Percentiles rank a stretch among this genome's conserved stretches.
Evolutionary conservation across 2,113 vertebrate genomes (phyloP).

Genomic region (Myocastor coypus): DNA sequence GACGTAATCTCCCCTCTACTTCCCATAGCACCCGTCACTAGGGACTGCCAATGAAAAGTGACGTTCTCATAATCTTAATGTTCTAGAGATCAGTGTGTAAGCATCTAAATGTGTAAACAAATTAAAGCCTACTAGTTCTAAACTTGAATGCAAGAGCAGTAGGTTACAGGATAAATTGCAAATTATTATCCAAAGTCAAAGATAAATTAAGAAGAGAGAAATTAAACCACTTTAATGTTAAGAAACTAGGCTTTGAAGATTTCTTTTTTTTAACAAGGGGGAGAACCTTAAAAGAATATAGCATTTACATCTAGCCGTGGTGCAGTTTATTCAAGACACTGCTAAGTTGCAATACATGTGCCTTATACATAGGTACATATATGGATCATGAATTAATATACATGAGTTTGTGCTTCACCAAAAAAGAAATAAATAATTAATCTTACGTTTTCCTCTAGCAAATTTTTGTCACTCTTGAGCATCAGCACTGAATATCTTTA

Average conservation of each 20-base stretch:
- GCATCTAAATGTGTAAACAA: background rate
- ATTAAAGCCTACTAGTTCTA: background rate
- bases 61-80: background rate
- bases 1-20: background rate
- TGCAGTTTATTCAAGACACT: background rate
- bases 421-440: conserved; percentile 10
- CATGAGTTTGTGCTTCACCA: background rate
- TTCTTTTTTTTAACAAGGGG: background rate
- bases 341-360: background rate
- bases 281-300: background rate
- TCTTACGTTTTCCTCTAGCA: conserved; percentile 11
- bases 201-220: background rate
- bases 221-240: background rate
- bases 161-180: background rate
- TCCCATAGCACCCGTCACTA: background rate
- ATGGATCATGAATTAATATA: background rate
- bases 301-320: background rate
- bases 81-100: background rate
- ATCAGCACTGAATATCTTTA: conserved; percentile 7
- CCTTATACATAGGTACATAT: background rate
- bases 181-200: background rate
- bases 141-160: background rate
- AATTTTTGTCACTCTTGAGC: conserved; percentile 42
- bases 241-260: background rate
- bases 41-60: background rate